Evolutionary conservation across 2,797 vertebrate genomes (phyloP).

Genomic region (Urophycis tenuis): DNA sequence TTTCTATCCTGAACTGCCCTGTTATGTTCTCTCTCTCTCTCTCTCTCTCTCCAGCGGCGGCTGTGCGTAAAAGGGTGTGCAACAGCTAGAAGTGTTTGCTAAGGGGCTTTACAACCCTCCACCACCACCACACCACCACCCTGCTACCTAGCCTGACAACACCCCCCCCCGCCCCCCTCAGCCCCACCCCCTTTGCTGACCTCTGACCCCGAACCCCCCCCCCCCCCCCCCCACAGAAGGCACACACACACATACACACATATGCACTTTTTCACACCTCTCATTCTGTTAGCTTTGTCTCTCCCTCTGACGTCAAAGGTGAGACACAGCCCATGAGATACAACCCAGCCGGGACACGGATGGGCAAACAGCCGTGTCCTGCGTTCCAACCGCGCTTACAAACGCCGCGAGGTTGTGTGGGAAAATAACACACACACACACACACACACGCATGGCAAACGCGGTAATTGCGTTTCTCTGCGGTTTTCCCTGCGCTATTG

Average conservation of each 20-base stretch:
- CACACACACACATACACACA: slow-evolving; percentile 10
- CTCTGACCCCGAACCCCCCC: slow-evolving; percentile 51
- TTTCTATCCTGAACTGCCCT: background rate
- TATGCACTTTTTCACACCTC: slow-evolving; percentile 40
- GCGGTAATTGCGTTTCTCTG: background rate
- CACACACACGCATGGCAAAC: background rate
- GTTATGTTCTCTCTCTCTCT: slow-evolving; percentile 7
- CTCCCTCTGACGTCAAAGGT: slow-evolving; percentile 56
- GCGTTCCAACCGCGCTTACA: slow-evolving; percentile 22
- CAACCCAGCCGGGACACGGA: slow-evolving; percentile 28
- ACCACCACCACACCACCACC: slow-evolving; percentile 25
- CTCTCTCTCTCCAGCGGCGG: slow-evolving; percentile 5
- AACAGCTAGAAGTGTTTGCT: slow-evolving; percentile 58
- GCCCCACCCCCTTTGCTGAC: slow-evolving; percentile 39
- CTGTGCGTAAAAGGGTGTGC: slow-evolving; percentile 39
- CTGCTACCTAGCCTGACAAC: slow-evolving; percentile 39
- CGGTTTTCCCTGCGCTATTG: background rate
- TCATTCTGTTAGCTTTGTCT: slow-evolving; percentile 44
- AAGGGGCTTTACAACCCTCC: slow-evolving; percentile 33
- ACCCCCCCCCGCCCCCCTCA: slow-evolving; percentile 21
- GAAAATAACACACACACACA: background rate
- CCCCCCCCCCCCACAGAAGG: slow-evolving; percentile 25
- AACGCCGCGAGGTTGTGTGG: background rate
- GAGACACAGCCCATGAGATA: too few relatives aligned
- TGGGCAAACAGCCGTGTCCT: slow-evolving; percentile 23